phyloP scores from a whole-genome alignment of 2,113 vertebrate species.

The Pluvialis apricaria region DNA sequence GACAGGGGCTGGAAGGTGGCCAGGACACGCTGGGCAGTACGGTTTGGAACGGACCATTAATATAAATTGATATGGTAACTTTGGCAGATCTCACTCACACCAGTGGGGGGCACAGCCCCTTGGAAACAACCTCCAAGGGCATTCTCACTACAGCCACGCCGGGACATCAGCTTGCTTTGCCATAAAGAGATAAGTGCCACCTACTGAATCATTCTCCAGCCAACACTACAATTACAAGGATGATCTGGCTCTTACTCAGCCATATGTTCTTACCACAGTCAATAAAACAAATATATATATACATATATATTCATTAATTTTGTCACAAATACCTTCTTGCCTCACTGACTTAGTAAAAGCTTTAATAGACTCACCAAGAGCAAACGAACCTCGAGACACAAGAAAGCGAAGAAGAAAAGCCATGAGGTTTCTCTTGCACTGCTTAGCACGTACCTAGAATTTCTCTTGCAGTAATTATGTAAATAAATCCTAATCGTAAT shows the following conservation, averaged over 20 bases:
- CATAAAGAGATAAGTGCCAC: background rate
- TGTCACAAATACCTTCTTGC: background rate
- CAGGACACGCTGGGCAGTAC: background rate
- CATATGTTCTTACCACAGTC: background rate
- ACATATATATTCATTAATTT: background rate
- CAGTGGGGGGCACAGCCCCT: background rate
- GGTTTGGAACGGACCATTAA: background rate
- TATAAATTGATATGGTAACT: background rate
- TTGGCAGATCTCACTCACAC: background rate
- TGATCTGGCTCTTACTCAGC: background rate
- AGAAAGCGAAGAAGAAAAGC: background rate
- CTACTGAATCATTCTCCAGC: background rate
- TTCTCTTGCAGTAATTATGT: slow-evolving; percentile 37
- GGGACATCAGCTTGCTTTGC: background rate
- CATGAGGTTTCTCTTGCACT: background rate
- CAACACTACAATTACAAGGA: background rate
- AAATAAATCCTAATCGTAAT: slow-evolving; percentile 54
- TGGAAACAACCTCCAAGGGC: background rate
- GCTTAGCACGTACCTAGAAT: slow-evolving; percentile 1
- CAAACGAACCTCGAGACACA: background rate
- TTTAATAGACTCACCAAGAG: background rate
- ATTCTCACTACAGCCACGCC: rapidly evolving
- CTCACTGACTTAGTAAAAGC: background rate
- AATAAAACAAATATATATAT: background rate
- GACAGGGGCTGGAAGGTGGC: background rate